Percentiles rank a stretch among this genome's conserved stretches.
Conservation (phyloP, 2,113 vertebrate species). For the Rhabdomys dilectus region DNA sequence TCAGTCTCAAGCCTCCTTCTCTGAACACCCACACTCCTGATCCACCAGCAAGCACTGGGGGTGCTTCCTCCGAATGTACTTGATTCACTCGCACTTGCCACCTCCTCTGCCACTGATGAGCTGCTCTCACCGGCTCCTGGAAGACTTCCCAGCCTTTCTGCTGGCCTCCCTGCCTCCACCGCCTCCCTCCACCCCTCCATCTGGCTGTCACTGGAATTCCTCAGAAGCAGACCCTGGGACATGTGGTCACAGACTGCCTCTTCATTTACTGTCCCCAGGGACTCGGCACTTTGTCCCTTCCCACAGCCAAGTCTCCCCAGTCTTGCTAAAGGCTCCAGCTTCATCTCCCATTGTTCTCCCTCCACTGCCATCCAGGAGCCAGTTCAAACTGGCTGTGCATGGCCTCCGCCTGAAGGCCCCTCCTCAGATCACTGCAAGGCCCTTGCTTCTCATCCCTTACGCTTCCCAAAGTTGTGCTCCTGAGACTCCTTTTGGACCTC, state of each 20-base stretch:
- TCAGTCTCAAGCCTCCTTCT: accelerated
- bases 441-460: not conserved
- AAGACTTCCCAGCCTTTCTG: not conserved
- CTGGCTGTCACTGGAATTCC: not conserved
- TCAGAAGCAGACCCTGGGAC: not conserved
- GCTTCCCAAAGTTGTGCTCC: not conserved
- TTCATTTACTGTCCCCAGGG: not conserved
- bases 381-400: accelerated
- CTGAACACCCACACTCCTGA: not conserved
- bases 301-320: not conserved
- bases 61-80: not conserved
- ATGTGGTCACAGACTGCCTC: not conserved
- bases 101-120: not conserved
- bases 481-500: not conserved
- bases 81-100: not conserved
- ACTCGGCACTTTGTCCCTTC: not conserved
- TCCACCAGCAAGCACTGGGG: not conserved
- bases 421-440: not conserved
- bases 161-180: not conserved
- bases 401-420: not conserved
- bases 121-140: not conserved
- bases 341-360: not conserved
- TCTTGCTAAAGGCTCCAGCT: not conserved
- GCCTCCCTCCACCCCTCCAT: not conserved
- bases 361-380: accelerated